Conservation (phyloP, 2,113 vertebrate genomes). For the Tonatia bakeri region DNA sequence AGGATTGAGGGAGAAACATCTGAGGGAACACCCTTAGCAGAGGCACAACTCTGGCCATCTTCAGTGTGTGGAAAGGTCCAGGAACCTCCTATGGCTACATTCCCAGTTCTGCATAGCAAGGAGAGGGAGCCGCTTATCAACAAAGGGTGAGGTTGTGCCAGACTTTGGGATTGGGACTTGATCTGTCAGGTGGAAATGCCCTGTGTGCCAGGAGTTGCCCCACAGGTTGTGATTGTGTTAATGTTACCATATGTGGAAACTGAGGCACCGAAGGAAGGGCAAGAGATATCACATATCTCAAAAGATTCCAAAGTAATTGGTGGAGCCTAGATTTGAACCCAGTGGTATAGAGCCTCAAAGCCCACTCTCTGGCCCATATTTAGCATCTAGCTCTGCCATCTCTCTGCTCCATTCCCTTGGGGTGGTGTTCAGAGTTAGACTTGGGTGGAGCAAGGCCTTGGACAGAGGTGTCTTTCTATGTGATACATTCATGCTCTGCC, state of each 20-base stretch:
- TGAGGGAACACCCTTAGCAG: not conserved
- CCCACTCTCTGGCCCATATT: not conserved
- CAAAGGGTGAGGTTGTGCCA: not conserved
- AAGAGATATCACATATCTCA: not conserved
- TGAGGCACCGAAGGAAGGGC: not conserved
- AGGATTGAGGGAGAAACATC: not conserved
- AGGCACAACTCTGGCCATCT: not conserved
- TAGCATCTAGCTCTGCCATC: not conserved
- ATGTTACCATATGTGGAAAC: not conserved
- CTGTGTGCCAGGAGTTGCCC: not conserved
- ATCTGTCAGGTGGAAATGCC: not conserved
- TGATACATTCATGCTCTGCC: not conserved
- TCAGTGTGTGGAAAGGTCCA: not conserved
- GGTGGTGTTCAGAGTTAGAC: not conserved
- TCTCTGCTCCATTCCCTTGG: not conserved
- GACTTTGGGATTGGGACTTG: not conserved
- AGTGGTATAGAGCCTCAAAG: not conserved
- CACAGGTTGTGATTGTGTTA: not conserved
- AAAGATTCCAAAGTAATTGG: not conserved
- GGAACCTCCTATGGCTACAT: not conserved
- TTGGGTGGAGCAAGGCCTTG: not conserved
- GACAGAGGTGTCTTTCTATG: not conserved
- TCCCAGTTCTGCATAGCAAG: no score
- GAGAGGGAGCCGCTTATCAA: not conserved
- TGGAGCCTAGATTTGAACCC: slow-evolving; percentile 9